A percentile compares a stretch with the other conserved stretches of the same genome.
These are phyloP conservation scores for Squalus acanthias DNA, from an alignment of 2,797 vertebrate genomes.

Conservation along the genomic window DNA sequence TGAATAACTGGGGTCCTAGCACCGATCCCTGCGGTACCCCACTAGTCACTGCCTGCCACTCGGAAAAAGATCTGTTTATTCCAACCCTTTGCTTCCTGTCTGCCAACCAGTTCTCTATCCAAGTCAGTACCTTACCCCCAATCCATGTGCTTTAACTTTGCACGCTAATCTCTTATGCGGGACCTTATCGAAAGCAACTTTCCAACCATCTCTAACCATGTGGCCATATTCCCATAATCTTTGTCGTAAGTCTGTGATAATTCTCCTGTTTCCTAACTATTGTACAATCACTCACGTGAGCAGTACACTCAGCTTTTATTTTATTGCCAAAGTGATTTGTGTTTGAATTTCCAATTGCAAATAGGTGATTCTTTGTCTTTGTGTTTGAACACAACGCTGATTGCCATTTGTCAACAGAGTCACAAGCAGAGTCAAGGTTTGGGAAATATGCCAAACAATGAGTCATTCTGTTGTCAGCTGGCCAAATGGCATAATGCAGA, in stretches of 20 bases:
- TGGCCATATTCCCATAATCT: not conserved
- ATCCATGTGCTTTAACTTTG: too few species aligned
- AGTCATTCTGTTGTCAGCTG: constrained; percentile 1
- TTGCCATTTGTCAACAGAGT: constrained; percentile 5
- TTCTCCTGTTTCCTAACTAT: not conserved
- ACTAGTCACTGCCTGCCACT: too few species aligned
- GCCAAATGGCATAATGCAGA: constrained; percentile 2
- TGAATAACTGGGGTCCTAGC: too few species aligned
- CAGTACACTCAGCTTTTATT: not conserved
- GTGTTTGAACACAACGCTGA: constrained; percentile 3
- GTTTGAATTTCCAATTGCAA: constrained; percentile 7
- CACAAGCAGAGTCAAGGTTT: not conserved
- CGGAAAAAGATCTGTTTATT: too few species aligned
- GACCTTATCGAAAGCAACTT: not conserved
- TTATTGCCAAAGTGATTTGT: not conserved
- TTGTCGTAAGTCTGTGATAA: not conserved
- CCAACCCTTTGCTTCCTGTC: too few species aligned
- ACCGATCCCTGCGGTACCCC: too few species aligned
- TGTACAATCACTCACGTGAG: not conserved
- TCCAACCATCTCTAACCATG: not conserved
- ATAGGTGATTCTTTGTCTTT: constrained; percentile 17
- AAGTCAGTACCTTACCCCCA: too few species aligned
- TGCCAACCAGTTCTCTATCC: too few species aligned
- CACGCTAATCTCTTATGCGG: too few species aligned
- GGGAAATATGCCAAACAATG: not conserved